These are phyloP conservation scores for Hypotaenidia okinawae DNA, from an alignment of 2,797 vertebrate species.

Conservation along the genomic window DNA sequence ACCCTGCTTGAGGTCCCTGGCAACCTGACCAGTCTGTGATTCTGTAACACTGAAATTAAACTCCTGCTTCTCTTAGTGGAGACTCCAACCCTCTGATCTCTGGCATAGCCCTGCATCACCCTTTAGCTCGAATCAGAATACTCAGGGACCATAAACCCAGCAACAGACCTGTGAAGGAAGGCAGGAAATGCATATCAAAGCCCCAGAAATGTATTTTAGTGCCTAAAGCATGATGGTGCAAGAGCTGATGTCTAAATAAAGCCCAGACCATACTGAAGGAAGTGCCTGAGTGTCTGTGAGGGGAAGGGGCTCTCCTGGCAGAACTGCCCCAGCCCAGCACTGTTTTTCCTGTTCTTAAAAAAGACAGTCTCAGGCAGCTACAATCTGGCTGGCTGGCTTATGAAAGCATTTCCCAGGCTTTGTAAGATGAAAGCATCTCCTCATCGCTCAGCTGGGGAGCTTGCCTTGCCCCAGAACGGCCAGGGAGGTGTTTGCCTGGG, in stretches of 20 bases:
- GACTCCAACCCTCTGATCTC: background rate
- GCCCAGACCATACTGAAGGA: background rate
- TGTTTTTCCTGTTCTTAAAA: background rate
- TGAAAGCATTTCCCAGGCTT: background rate
- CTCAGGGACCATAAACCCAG: background rate
- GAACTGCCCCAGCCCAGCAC: background rate
- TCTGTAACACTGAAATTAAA: too few relatives aligned
- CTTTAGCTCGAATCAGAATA: background rate
- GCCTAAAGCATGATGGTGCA: background rate
- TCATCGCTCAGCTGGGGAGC: background rate
- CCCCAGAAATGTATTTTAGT: background rate
- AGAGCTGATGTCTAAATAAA: background rate
- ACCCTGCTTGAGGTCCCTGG: too few relatives aligned
- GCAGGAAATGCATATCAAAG: background rate
- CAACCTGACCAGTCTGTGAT: too few relatives aligned
- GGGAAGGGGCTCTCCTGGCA: background rate
- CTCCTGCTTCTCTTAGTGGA: too few relatives aligned
- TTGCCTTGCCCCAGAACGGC: accelerated
- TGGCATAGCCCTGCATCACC: background rate
- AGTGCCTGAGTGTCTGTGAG: background rate
- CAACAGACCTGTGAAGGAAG: background rate
- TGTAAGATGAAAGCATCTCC: background rate
- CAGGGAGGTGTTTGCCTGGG: background rate
- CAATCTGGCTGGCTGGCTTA: background rate
- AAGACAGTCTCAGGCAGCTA: background rate